These are phyloP conservation scores for Anolis apletophallus DNA, from an alignment of 2,797 vertebrate genomes.

Conservation along the genomic window DNA sequence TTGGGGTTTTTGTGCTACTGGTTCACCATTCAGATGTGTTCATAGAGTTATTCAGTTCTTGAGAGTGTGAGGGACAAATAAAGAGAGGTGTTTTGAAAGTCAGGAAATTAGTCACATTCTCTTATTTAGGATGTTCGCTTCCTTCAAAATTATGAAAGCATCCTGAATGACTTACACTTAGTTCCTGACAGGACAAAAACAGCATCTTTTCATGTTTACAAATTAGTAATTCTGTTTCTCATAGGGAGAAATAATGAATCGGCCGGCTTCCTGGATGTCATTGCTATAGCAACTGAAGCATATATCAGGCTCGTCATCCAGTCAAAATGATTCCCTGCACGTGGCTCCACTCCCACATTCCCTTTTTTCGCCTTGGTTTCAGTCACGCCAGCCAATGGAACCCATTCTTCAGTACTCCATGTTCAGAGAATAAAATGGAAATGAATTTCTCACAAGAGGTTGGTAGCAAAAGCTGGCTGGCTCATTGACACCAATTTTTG, in stretches of 20 bases:
- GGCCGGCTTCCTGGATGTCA: constrained; percentile 66
- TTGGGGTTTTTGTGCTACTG: neutral
- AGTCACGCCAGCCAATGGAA: constrained; percentile 57
- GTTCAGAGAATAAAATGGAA: constrained; percentile 19
- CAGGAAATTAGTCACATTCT: constrained; percentile 43
- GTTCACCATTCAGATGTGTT: no score
- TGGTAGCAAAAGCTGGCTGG: neutral
- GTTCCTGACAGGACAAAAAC: constrained; percentile 41
- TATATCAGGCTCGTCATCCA: constrained; percentile 60
- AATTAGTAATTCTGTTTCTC: constrained; percentile 67
- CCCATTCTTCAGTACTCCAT: constrained; percentile 56
- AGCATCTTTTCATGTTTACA: constrained; percentile 61
- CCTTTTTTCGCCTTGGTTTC: constrained; percentile 62
- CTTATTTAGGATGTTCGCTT: constrained; percentile 61
- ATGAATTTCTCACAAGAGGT: constrained; percentile 25
- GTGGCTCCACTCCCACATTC: constrained; percentile 72
- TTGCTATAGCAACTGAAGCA: constrained; percentile 67
- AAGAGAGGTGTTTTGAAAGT: constrained; percentile 37
- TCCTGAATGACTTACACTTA: constrained; percentile 56
- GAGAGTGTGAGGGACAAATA: constrained; percentile 17
- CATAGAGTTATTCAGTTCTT: constrained; percentile 45
- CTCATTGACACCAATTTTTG: neutral
- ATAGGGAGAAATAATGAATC: constrained; percentile 66
- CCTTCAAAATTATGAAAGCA: constrained; percentile 54
- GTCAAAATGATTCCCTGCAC: constrained; percentile 61